Evolutionary conservation across 1,140 invertebrate genomes (phyloP), one percentile per base, ranked within the genome.

Genomic region (Aethina tumida): DNA sequence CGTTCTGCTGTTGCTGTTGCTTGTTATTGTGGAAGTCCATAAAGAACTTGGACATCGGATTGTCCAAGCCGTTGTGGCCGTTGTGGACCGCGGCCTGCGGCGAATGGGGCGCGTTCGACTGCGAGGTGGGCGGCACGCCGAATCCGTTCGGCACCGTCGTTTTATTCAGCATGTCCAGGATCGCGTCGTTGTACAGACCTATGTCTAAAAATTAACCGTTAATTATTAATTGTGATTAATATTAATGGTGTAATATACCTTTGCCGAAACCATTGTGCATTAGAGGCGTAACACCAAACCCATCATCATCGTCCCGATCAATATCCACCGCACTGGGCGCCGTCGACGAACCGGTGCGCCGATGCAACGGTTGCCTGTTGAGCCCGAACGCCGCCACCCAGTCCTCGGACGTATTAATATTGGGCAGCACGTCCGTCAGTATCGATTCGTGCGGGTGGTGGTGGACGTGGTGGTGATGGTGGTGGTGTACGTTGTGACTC

Each of bases 41-140:
- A 58, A 73, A 71, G 58, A 73, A 73, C 46, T 72, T 73, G 36
- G 70, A 68, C 69, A 73, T 72, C 38, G 66, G 68, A 41, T 71
- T 51, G 46, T 58, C 57, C 26, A 59, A 35, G 9, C 51, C 55
- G 25, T 56, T 56, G 19, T 47, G 32, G n/a, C 28, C 24, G 31
- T 44, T 45, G 16, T 45, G 42, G 4, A 20, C 15, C 12, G 29
- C 19, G 18, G 43, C 24, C 5, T 36, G 35, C 14, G 31, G 21
- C 15, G 29, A 15, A 16, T 25, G 19, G 8, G 32, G 22, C 5
- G 29, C 33, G 10, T 35, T 30, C 18, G 43, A 33, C n/a, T 38
- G 41, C 8, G 22, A 16, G 18, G 35, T 33, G 26, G 32, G 45
- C 37, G 22, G 39, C 41, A 7, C 22, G 34, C 17, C 34, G 12